phyloP scores from a whole-genome alignment of 1,140 invertebrate species.

The Marisa cornuarietis region DNA sequence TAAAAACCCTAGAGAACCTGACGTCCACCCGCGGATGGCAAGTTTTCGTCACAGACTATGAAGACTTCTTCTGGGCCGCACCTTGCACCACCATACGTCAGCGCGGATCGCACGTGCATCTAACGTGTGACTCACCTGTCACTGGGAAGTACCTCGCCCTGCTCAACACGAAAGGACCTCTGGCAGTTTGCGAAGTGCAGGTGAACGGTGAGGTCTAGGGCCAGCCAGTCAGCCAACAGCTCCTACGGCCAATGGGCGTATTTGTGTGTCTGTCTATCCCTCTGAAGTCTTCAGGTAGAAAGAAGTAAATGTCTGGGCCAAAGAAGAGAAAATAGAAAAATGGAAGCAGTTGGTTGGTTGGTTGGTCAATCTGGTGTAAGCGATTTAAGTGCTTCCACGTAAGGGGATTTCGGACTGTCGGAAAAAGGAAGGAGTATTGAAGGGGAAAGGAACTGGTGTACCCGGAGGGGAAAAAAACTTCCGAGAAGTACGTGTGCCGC shows the following conservation, averaged over 20 bases:
- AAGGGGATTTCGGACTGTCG: too few relatives aligned
- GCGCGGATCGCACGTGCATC: conserved; percentile 2
- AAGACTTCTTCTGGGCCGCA: conserved; percentile 17
- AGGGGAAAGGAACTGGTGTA: too few relatives aligned
- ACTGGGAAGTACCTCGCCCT: conserved; percentile 10
- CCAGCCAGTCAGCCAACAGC: too few relatives aligned
- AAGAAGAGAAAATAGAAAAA: too few relatives aligned
- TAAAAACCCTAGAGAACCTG: background rate
- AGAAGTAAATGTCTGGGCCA: too few relatives aligned
- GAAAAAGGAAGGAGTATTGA: too few relatives aligned
- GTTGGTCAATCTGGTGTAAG: too few relatives aligned
- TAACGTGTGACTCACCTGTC: conserved; percentile 8
- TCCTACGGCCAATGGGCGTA: background rate
- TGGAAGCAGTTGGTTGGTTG: too few relatives aligned
- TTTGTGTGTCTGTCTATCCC: background rate
- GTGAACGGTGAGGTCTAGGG: background rate
- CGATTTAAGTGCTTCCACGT: too few relatives aligned
- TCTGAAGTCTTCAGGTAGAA: background rate
- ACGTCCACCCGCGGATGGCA: conserved; percentile 13
- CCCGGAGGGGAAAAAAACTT: too few relatives aligned
- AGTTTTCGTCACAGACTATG: conserved; percentile 13
- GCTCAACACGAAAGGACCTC: conserved; percentile 8
- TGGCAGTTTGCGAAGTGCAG: conserved; percentile 12
- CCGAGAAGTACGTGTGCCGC: too few relatives aligned
- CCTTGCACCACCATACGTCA: conserved; percentile 15